Base-by-base conservation (phyloP, 2,888 invertebrate species). In the Latrodectus elegans region DNA sequence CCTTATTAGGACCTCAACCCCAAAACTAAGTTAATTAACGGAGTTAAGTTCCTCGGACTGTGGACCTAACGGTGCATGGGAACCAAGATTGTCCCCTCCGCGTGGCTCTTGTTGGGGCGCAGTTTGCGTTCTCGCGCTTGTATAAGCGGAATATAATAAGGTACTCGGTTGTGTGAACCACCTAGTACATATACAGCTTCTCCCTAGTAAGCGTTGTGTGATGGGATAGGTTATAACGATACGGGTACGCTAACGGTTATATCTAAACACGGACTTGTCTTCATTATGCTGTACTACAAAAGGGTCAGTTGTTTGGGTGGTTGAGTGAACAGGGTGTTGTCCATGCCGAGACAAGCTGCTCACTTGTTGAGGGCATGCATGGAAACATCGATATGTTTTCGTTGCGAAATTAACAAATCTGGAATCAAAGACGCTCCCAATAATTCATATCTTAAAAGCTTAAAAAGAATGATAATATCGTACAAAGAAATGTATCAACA, bases 11-110 rank as follows among this genome's bases (percentile, higher is more conserved):
- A 72, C 81, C 74, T 55, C 70, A 74, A 73, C 80, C 77, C 80
- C 72, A 71, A 87, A 87, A 87, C 86, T 87, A 87, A 87, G 81
- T 87, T 87, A 87, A 87, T 87, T 87, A 87, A 87, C 86, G 86
- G 72, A 67, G 81, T 73, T 64, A 51, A 68, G 71, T 80, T 76
- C 80, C 79, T 53, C 75, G 60, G 80, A 86, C 74, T 84, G 83
- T 71, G 71, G 76, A 77, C 70, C 75, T 86, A 86, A 86, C 85
- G 80, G 85, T 78, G 79, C 84, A 85, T 85, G 64, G 73, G 67
- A 72, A 64, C 68, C 68, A 85, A 85, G 85, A 85, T 85, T 79
- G 85, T 70, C 64, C 80, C 53, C 49, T 26, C 72, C 72, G 64
- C 64, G 71, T 70, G 52, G 68, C 22, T 55, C 22, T 12, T 52